Evolutionary conservation across 2,113 vertebrate genomes (phyloP).

Genomic region (Lagopus muta): DNA sequence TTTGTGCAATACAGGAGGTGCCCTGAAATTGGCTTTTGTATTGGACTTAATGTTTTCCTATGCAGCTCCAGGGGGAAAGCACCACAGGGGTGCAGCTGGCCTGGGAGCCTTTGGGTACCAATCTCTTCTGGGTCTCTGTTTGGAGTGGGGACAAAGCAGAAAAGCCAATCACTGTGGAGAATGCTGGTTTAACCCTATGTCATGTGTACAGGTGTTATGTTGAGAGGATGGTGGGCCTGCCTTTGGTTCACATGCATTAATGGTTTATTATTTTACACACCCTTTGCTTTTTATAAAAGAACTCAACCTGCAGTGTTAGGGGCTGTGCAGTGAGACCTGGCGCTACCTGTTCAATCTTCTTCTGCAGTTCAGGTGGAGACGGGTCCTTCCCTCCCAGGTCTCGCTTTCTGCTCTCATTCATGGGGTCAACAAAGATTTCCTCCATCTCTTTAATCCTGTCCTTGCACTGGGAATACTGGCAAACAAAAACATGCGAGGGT

Average conservation of each 20-base stretch:
- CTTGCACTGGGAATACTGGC: slow-evolving; percentile 86
- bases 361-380: slow-evolving; percentile 79
- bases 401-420: slow-evolving; percentile 61
- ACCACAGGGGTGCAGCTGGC: background rate
- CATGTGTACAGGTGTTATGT: background rate
- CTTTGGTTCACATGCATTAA: background rate
- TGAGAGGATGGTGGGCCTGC: background rate
- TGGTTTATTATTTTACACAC: background rate
- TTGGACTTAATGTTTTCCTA: background rate
- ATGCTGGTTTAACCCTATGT: background rate
- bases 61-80: background rate
- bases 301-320: fast-evolving
- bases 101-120: background rate
- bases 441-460: slow-evolving; percentile 82
- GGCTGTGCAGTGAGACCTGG: background rate
- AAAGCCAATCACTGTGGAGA: background rate
- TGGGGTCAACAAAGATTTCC: slow-evolving; percentile 59
- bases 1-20: fast-evolving
- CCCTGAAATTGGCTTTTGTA: background rate
- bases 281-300: background rate
- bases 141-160: background rate
- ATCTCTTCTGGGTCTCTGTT: background rate
- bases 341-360: slow-evolving; percentile 87
- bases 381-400: slow-evolving; percentile 83
- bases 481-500: background rate